Evolutionary conservation across 1,140 invertebrate species (phyloP).

Genomic region (Parasteatoda tepidariorum): DNA sequence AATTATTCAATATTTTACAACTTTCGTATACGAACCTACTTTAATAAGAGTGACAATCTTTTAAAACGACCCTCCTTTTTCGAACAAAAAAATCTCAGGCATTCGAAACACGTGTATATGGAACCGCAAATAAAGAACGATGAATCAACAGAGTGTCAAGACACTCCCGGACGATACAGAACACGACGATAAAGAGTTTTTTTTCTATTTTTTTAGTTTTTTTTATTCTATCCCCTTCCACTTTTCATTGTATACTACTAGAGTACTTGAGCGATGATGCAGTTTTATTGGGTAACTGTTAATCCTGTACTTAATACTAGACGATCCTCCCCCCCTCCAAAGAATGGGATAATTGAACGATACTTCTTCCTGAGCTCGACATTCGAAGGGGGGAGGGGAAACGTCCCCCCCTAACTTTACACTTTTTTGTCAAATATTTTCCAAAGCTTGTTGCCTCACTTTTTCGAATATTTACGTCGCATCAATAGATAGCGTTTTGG

Average conservation of each 20-base stretch:
- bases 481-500: too few relatives aligned
- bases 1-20: too few relatives aligned
- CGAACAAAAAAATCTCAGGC: constrained; percentile 9
- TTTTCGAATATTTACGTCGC: too few relatives aligned
- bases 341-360: constrained; percentile 47
- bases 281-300: constrained; percentile 44
- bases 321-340: not conserved
- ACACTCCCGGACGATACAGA: constrained; percentile 29
- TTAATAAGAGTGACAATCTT: too few relatives aligned
- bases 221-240: not conserved
- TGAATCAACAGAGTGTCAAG: constrained; percentile 57
- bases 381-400: too few relatives aligned
- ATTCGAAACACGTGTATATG: constrained; percentile 47
- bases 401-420: too few relatives aligned
- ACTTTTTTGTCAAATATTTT: too few relatives aligned
- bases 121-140: constrained; percentile 58
- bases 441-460: too few relatives aligned
- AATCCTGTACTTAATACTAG: constrained; percentile 46
- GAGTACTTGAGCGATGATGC: constrained; percentile 42
- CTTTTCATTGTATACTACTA: constrained; percentile 39
- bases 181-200: not conserved
- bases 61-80: too few relatives aligned
- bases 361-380: constrained; percentile 50
- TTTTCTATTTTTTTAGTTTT: too few relatives aligned
- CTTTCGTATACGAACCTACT: too few relatives aligned